These are phyloP conservation scores for Yoshiicerus persimilis DNA, from an alignment of 1,140 invertebrate species.

Conservation along the genomic window DNA sequence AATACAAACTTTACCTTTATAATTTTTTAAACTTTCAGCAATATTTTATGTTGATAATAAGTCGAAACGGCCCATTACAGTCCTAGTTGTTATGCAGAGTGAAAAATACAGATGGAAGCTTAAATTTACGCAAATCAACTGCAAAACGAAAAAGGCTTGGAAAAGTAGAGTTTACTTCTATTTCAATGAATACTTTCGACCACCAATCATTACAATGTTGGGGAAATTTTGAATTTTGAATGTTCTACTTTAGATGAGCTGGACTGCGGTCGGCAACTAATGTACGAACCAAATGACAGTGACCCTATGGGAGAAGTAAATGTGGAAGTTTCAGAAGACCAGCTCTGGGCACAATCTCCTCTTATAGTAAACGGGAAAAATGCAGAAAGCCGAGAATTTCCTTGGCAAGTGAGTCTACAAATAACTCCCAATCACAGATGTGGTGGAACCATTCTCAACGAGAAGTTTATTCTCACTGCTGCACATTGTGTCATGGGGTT, in stretches of 20 bases:
- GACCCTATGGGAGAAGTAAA: neutral
- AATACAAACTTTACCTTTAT: too few relatives aligned
- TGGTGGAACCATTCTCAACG: slow-evolving; percentile 63
- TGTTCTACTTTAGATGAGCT: neutral
- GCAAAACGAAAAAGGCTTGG: slow-evolving; percentile 48
- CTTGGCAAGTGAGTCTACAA: slow-evolving; percentile 55
- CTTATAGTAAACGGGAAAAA: slow-evolving; percentile 53
- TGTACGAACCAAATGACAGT: slow-evolving; percentile 22
- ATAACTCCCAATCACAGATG: slow-evolving; percentile 58
- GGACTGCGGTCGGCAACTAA: slow-evolving; percentile 29
- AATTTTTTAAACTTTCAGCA: slow-evolving; percentile 49
- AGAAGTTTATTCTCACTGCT: slow-evolving; percentile 61
- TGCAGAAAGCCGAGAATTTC: slow-evolving; percentile 53
- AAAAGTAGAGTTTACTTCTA: slow-evolving; percentile 18
- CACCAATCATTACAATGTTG: neutral
- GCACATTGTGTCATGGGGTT: slow-evolving; percentile 58
- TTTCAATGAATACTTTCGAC: neutral
- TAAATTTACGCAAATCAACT: slow-evolving; percentile 53
- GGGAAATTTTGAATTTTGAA: neutral
- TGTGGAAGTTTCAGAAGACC: neutral
- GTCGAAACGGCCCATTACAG: slow-evolving; percentile 52
- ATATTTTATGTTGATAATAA: slow-evolving; percentile 52
- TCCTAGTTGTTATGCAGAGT: slow-evolving; percentile 53
- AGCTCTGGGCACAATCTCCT: neutral
- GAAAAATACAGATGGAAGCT: slow-evolving; percentile 52